These are phyloP conservation scores for Phrynocephalus vlangalii DNA, from an alignment of 2,797 vertebrate species.

Conservation along the genomic window DNA sequence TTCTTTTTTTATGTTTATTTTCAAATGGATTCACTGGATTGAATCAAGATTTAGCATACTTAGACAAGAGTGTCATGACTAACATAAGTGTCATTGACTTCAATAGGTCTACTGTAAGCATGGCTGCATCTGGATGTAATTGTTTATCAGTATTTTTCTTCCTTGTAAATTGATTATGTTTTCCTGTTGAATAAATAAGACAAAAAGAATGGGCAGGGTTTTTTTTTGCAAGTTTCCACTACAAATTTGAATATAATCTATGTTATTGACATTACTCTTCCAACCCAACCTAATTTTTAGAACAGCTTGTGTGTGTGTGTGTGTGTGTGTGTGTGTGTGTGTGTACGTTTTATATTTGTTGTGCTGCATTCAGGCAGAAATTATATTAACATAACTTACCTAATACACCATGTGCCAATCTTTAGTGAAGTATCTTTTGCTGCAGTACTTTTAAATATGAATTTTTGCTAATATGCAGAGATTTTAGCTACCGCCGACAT, in stretches of 20 bases:
- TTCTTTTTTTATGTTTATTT: background rate
- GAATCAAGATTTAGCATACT: background rate
- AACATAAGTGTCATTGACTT: background rate
- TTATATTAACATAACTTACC: conserved; percentile 74
- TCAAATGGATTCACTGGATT: background rate
- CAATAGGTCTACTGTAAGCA: background rate
- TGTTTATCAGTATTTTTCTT: background rate
- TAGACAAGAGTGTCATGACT: background rate
- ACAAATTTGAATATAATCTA: background rate
- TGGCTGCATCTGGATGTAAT: background rate
- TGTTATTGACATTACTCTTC: too few species aligned
- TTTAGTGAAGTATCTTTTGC: conserved; percentile 75
- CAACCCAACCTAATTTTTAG: background rate
- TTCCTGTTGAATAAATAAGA: conserved; percentile 5
- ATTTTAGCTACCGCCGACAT: conserved; percentile 71
- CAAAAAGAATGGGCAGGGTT: background rate
- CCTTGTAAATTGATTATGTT: background rate
- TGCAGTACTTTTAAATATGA: conserved; percentile 70
- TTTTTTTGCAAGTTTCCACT: background rate
- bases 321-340: too few species aligned
- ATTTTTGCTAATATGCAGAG: conserved; percentile 66
- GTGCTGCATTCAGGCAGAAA: conserved; percentile 67
- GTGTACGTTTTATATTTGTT: conserved; percentile 14
- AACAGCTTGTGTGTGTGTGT: background rate
- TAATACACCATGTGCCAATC: conserved; percentile 74